Evolutionary conservation across 2,113 vertebrate genomes (phyloP), one percentile per base, ranked within the genome.

Genomic region (Saimiri boliviensis): DNA sequence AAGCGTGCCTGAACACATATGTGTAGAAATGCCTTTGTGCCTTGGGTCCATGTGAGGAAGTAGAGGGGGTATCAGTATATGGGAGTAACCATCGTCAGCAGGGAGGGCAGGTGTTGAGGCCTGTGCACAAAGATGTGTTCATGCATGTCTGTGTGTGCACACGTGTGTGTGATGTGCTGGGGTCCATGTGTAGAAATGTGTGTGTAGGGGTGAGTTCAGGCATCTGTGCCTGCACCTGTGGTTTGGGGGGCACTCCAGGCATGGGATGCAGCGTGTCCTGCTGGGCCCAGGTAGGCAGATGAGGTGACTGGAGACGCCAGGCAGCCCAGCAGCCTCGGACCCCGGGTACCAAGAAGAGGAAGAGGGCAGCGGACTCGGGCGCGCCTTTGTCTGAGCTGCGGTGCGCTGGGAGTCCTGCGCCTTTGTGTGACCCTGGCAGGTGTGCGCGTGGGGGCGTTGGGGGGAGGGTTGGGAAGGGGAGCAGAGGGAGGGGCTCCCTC

Each of bases 321-420:
- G 60, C 25, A 1, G 95, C 45, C 42, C 23, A 32, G 86, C 42
- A n/a, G 73, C 74, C 79, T 71, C 30, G 7, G 47, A 83, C 89
- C 20, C 14, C 25, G 1, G 71, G 20, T 79, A 42, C 83, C 3
- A 19, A 92, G 49, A 56, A 27, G 37, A 74, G 58, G 63, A 82
- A 60, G 49, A 49, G 71, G 94, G 80, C 82, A 58, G 94, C n/a
- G 6, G 89, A 42, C 90, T 73, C 1, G 5, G 60, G 92, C 79
- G 86, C 35, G 93, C 96, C 97, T 98, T 98, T 98, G 97, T 98
- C 84, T 97, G 96, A 79, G 23, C 73, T 97, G 96, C 97, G 94
- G 95, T 97, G 98, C 96, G 98, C 98, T 56, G 10, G 20, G 93
- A 85, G 95, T 54, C 95, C 95, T 20, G 83, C 73, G 91, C 86